Evolutionary conservation across 2,888 invertebrate genomes (phyloP).

Genomic region (Parascotia fuliginaria): DNA sequence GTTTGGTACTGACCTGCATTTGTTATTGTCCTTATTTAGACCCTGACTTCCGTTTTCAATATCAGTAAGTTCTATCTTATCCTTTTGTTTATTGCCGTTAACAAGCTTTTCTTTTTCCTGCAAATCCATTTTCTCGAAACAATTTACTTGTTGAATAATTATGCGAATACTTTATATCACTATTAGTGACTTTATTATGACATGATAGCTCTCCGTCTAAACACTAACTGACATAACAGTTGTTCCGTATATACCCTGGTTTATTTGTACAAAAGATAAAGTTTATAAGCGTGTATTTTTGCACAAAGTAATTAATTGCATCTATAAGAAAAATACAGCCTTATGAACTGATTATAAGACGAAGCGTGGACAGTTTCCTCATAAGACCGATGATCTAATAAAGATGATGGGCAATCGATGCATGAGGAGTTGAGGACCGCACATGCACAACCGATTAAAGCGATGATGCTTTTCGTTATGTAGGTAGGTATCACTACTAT

Average conservation of each 20-base stretch:
- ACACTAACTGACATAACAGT: constrained; percentile 31
- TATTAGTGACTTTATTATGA: constrained; percentile 20
- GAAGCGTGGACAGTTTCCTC: too few relatives aligned
- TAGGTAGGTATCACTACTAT: too few relatives aligned
- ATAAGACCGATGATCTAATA: too few relatives aligned
- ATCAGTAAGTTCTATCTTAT: background rate
- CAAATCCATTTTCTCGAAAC: constrained; percentile 17
- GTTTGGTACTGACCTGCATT: constrained; percentile 24
- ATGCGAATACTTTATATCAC: background rate
- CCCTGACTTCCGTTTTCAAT: constrained; percentile 17
- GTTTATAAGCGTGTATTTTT: background rate
- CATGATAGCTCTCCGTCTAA: constrained; percentile 25
- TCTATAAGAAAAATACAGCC: too few relatives aligned
- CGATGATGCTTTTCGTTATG: too few relatives aligned
- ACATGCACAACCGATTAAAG: too few relatives aligned
- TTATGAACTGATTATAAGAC: too few relatives aligned
- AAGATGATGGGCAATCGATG: too few relatives aligned
- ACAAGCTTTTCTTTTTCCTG: constrained; percentile 22
- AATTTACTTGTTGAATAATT: constrained; percentile 1
- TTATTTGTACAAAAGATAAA: constrained; percentile 41
- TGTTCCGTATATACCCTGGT: constrained; percentile 27
- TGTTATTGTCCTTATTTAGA: constrained; percentile 3
- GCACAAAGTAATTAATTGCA: background rate
- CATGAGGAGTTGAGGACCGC: too few relatives aligned
- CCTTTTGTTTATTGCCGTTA: constrained; percentile 6